Conservation (phyloP, 1,140 invertebrate genomes). For the Triops cancriformis region DNA sequence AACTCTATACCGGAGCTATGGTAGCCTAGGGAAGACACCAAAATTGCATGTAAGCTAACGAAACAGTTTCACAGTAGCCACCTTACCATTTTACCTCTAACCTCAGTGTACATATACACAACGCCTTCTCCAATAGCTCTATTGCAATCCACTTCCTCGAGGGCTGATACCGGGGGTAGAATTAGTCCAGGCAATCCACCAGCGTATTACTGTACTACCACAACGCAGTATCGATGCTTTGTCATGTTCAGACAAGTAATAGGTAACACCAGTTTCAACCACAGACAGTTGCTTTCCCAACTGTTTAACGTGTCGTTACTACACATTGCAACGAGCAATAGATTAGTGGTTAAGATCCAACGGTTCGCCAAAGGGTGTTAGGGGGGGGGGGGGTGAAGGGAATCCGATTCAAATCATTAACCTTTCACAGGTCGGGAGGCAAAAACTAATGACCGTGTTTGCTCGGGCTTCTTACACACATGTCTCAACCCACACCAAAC, state of each 20-base stretch:
- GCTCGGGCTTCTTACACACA: conserved; percentile 4
- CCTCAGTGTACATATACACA: not conserved
- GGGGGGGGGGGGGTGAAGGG: not conserved
- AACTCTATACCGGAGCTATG: not conserved
- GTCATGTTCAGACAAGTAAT: not conserved
- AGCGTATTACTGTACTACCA: not conserved
- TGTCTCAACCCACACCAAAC: conserved; percentile 2
- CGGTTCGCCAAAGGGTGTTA: not conserved
- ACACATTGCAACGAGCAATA: not conserved
- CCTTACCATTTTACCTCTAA: not conserved
- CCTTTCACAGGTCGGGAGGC: conserved; percentile 10
- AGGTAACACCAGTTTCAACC: not conserved
- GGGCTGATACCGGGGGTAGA: too few relatives aligned
- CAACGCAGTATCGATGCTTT: not conserved
- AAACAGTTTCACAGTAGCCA: not conserved
- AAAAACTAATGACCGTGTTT: conserved; percentile 1
- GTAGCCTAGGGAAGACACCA: not conserved
- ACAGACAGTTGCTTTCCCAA: not conserved
- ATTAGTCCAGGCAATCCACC: not conserved
- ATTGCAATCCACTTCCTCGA: not conserved
- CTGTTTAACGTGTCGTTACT: not conserved
- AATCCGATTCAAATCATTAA: conserved; percentile 11
- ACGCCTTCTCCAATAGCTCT: not conserved
- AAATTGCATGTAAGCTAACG: not conserved
- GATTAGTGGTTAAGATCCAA: not conserved